Percentiles rank a stretch among this genome's conserved stretches.
phyloP scores from a whole-genome alignment of 2,113 vertebrate genomes.

The Danionella cerebrum region DNA sequence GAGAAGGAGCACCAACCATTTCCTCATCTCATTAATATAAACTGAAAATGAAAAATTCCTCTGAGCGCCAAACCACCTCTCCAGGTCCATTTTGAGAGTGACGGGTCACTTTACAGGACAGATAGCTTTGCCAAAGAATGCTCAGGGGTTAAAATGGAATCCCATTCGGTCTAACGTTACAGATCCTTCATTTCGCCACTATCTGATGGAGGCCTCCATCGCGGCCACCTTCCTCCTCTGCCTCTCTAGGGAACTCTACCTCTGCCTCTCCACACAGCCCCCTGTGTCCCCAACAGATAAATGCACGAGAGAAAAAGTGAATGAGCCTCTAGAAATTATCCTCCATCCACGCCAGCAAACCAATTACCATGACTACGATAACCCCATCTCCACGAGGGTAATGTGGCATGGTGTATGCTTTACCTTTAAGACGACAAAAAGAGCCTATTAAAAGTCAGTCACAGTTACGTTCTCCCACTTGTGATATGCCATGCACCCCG shows the following conservation, averaged over 20 bases:
- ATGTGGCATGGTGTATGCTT: conserved; percentile 18
- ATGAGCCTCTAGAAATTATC: conserved; percentile 69
- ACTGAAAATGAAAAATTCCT: conserved; percentile 48
- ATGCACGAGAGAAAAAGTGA: conserved; percentile 60
- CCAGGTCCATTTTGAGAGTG: neutral
- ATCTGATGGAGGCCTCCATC: conserved; percentile 57
- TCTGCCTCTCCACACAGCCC: conserved; percentile 37
- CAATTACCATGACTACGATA: conserved; percentile 75
- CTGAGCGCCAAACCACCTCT: conserved; percentile 18
- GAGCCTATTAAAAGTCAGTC: conserved; percentile 39
- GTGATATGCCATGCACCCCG: conserved; percentile 40
- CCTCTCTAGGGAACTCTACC: conserved; percentile 56
- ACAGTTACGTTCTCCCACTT: conserved; percentile 35
- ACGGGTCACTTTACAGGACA: conserved; percentile 18
- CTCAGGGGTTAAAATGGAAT: conserved; percentile 33
- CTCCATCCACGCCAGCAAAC: conserved; percentile 66
- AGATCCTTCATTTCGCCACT: conserved; percentile 49
- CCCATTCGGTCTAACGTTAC: conserved; percentile 39
- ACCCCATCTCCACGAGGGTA: conserved; percentile 50
- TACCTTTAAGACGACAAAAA: conserved; percentile 31
- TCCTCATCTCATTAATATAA: conserved; percentile 58
- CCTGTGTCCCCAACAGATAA: conserved; percentile 64
- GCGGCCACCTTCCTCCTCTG: conserved; percentile 43
- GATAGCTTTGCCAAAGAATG: neutral
- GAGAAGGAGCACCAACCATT: conserved; percentile 39